Conservation (phyloP, 1,140 invertebrate genomes). For the Leptopilina clavipes region DNA sequence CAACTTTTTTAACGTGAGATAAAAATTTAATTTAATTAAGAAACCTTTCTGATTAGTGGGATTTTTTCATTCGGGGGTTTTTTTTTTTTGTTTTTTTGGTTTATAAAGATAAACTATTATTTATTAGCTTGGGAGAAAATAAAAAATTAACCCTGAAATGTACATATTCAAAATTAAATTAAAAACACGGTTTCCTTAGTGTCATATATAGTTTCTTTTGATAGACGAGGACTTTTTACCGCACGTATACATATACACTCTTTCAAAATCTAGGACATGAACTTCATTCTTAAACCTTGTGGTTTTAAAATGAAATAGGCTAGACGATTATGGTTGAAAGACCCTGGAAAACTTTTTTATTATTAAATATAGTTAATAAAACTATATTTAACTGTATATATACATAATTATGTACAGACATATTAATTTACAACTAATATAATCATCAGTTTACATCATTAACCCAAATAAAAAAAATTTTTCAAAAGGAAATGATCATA, state of each 20-base stretch:
- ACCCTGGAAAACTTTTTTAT: slow-evolving; percentile 28
- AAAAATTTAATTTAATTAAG: too few species aligned
- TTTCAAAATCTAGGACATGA: slow-evolving; percentile 23
- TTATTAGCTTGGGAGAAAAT: too few species aligned
- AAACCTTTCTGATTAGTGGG: too few species aligned
- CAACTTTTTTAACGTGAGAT: too few species aligned
- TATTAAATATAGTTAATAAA: slow-evolving; percentile 14
- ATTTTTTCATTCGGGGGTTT: not conserved
- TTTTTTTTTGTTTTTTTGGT: slow-evolving; percentile 17
- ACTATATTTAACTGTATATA: not conserved
- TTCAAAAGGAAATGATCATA: not conserved
- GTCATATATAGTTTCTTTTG: too few species aligned
- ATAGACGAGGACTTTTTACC: not conserved
- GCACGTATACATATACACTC: not conserved
- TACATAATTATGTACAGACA: not conserved
- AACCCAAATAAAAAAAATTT: too few species aligned
- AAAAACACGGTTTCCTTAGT: too few species aligned
- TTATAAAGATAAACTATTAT: too few species aligned
- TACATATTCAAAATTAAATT: too few species aligned
- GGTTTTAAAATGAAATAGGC: slow-evolving; percentile 20
- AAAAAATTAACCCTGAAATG: too few species aligned
- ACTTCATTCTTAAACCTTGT: slow-evolving; percentile 22
- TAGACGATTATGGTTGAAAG: slow-evolving; percentile 20
- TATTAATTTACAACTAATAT: not conserved
- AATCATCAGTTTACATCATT: too few species aligned